phyloP scores from a whole-genome alignment of 2,888 invertebrate genomes.

The Coelogynopora nodosa region DNA sequence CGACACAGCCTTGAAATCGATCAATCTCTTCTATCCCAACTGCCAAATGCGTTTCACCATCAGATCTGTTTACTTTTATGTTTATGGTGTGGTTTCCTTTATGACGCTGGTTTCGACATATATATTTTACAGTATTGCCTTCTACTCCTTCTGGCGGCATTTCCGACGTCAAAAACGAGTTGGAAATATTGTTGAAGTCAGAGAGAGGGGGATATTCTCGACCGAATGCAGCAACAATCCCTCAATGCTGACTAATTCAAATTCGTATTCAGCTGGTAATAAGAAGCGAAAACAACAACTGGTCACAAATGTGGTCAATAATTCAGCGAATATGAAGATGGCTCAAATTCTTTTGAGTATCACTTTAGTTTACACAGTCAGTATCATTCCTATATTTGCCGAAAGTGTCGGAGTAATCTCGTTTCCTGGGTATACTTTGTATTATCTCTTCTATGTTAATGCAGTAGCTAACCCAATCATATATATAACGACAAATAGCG shows the following conservation, averaged over 20 bases:
- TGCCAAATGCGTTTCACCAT: not conserved
- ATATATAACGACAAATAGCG: not conserved
- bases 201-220: too few species aligned
- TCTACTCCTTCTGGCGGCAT: not conserved
- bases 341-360: not conserved
- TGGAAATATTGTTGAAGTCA: too few species aligned
- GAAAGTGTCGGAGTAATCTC: not conserved
- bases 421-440: not conserved
- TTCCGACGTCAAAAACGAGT: not conserved
- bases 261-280: too few species aligned
- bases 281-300: too few species aligned
- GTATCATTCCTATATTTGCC: not conserved
- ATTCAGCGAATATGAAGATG: not conserved
- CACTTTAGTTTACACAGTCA: not conserved
- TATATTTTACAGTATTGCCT: not conserved
- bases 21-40: not conserved
- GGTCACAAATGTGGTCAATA: not conserved
- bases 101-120: not conserved
- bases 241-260: too few species aligned
- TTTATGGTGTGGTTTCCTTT: not conserved
- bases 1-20: not conserved
- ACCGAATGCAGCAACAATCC: too few species aligned
- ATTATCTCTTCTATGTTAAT: not conserved
- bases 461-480: not conserved
- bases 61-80: not conserved